phyloP scores from a whole-genome alignment of 2,888 invertebrate genomes.

The Spilosoma lubricipeda region DNA sequence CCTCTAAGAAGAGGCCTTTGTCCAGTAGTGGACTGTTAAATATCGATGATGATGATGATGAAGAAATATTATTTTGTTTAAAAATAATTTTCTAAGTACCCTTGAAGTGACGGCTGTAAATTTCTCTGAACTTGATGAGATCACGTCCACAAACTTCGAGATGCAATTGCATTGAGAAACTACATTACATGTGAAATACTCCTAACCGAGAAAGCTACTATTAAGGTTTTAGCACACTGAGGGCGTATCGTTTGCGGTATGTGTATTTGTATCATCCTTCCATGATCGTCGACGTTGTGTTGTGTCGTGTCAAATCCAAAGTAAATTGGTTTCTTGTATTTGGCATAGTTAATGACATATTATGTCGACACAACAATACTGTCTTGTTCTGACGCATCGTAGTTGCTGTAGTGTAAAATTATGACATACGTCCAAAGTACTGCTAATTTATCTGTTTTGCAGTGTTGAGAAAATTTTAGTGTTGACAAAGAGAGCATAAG shows the following conservation, averaged over 20 bases:
- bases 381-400: too few relatives aligned
- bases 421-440: too few relatives aligned
- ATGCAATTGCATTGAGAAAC: slow-evolving; percentile 13
- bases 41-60: background rate
- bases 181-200: background rate
- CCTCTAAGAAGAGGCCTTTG: too few relatives aligned
- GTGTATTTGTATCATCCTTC: background rate
- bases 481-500: too few relatives aligned
- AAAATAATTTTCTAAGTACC: background rate
- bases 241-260: background rate
- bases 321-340: background rate
- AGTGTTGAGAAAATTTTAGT: too few relatives aligned
- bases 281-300: background rate
- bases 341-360: too few relatives aligned
- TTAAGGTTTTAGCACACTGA: background rate
- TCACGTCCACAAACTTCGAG: slow-evolving; percentile 13
- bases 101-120: background rate
- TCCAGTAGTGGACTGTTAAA: too few relatives aligned
- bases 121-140: background rate
- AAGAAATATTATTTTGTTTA: background rate
- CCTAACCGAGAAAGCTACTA: background rate
- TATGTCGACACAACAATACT: too few relatives aligned
- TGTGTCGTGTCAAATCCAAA: background rate
- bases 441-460: too few relatives aligned
- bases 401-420: too few relatives aligned